Evolutionary conservation across 2,888 invertebrate genomes (phyloP).

Genomic region (Saturnia japonica): DNA sequence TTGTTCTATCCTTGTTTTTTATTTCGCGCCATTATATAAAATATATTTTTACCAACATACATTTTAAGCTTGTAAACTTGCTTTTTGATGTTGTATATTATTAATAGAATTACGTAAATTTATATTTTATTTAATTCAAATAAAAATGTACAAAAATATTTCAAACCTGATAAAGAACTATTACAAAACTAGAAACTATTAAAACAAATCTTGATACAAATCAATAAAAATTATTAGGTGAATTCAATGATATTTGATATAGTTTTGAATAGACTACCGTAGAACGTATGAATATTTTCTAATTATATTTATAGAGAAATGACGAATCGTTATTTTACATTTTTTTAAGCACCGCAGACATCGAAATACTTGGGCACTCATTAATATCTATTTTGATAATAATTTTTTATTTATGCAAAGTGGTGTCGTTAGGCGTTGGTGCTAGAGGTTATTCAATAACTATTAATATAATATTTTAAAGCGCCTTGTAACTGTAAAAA

Average conservation of each 20-base stretch:
- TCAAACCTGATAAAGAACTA: conserved; percentile 3
- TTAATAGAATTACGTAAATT: neutral
- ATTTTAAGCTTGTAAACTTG: neutral
- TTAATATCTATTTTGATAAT: neutral
- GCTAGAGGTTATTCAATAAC: too few relatives aligned
- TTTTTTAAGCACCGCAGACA: neutral
- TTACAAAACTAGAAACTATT: neutral
- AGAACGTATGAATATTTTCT: neutral
- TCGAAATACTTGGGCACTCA: neutral
- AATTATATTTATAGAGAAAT: neutral
- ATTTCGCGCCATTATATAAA: neutral
- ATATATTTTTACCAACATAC: neutral
- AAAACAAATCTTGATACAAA: neutral
- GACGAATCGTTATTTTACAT: neutral
- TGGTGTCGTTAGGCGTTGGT: neutral
- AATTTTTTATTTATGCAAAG: neutral
- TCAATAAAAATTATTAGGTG: neutral
- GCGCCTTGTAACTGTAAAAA: too few relatives aligned
- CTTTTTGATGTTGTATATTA: neutral
- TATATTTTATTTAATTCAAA: neutral
- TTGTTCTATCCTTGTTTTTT: conserved; percentile 9
- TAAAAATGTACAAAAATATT: neutral
- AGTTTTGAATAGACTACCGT: neutral
- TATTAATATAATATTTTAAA: too few relatives aligned
- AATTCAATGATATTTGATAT: neutral